phyloP scores from a whole-genome alignment of 35 echinoderm and acorn worm genomes.

The Apostichopus japonicus region DNA sequence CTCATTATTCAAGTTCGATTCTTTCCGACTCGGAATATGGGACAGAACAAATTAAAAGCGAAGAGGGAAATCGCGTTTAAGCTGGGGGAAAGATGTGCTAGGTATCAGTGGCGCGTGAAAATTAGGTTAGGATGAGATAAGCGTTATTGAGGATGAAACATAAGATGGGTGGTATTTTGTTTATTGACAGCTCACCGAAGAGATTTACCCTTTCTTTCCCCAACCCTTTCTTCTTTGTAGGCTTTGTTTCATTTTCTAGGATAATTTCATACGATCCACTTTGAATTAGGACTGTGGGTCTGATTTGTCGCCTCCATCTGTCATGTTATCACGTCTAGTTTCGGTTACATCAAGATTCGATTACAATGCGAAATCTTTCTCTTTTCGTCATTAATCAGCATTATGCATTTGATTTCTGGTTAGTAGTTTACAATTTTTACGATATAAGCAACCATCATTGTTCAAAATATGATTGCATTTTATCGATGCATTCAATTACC shows the following conservation, averaged over 20 bases:
- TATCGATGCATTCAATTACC: no score
- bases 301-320: neutral
- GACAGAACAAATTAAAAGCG: slow-evolving; percentile 33
- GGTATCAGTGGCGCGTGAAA: slow-evolving; percentile 37
- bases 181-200: neutral
- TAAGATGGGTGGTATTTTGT: neutral
- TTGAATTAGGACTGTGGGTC: neutral
- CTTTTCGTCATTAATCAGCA: no score
- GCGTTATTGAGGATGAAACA: slow-evolving; percentile 22
- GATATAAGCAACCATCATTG: no score
- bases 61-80: neutral
- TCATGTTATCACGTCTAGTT: neutral
- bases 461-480: no score
- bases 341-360: no score
- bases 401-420: no score
- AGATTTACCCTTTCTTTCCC: neutral
- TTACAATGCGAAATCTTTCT: no score
- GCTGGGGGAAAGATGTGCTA: neutral
- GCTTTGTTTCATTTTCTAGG: neutral
- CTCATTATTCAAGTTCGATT: slow-evolving; percentile 18
- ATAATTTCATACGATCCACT: neutral
- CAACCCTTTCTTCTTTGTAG: neutral
- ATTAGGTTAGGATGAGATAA: slow-evolving; percentile 39
- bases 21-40: neutral
- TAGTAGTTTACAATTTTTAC: no score